Base-by-base conservation (phyloP, 1,140 invertebrate genomes). In the Drosophila sulfurigaster region DNA sequence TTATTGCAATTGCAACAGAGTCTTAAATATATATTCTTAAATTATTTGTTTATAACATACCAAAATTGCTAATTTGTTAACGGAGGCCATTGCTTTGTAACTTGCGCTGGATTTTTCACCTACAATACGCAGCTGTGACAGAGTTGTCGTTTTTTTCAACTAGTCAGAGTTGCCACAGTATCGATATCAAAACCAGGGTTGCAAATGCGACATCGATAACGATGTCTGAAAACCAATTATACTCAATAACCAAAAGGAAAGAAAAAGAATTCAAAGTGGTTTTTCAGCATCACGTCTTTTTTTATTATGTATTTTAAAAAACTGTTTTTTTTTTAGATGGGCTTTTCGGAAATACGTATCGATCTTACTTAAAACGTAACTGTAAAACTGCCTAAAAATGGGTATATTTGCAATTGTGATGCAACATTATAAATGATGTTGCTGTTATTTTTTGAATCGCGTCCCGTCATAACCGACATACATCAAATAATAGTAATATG, bases 11-110 rank as follows among this genome's bases (percentile, higher is more conserved):
- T 52, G 5, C 11, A 20, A 10, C 30, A 56, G 15, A 8, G 11
- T 41, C 1, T 7, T 5, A 11, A 3, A 30, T 0, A 13, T 8
- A n/a, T 1, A 7, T 8, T 6, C 11, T 15, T 46, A 25, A 38
- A 45, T 46, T 45, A 43, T 32, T 35, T 43, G 54, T 57, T 48
- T 30, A 54, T 35, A 54, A 86, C 91, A 25, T 92, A 92, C 91
- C 91, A 92, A 87, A 89, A 92, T 58, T 76, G 83, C 70, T 69
- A 92, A 83, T 81, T 91, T 92, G 78, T 92, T 91, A 75, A 88
- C 62, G 43, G 64, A 85, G 56, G 91, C 91, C 91, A 92, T 92
- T 56, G 70, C 77, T 76, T 25, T 63, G 56, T 57, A 65, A 54
- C 60, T 65, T 71, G 60, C 59, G 38, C 48, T 72, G 57, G 75